Evolutionary conservation across 1,140 invertebrate species (phyloP).

Genomic region (Arctopsyche grandis): DNA sequence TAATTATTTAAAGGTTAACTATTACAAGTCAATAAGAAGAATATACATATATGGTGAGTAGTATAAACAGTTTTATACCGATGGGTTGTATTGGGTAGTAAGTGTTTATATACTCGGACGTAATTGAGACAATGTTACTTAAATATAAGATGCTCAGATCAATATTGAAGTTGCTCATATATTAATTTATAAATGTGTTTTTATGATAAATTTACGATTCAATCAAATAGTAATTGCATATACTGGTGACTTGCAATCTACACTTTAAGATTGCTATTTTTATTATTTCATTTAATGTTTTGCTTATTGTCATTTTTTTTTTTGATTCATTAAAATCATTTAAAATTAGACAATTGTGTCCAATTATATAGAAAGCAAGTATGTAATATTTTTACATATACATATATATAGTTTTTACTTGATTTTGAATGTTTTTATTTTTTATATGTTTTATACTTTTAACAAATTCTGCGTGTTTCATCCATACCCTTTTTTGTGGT

Average conservation of each 20-base stretch:
- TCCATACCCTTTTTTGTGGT: not conserved
- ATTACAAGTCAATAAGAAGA: too few species aligned
- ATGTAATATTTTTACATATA: not conserved
- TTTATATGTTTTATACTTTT: not conserved
- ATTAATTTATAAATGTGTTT: not conserved
- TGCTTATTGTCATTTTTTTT: too few species aligned
- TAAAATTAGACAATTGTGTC: too few species aligned
- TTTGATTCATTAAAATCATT: too few species aligned
- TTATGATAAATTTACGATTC: not conserved
- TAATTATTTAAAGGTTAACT: too few species aligned
- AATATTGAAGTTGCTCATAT: conserved; percentile 19
- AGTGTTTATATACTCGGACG: too few species aligned
- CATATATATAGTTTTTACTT: not conserved
- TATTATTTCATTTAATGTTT: too few species aligned
- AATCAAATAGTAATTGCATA: not conserved
- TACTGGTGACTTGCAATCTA: not conserved
- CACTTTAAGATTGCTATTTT: too few species aligned
- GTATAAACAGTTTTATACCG: too few species aligned
- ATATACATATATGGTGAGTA: too few species aligned
- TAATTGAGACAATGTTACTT: not conserved
- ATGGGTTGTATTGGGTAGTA: too few species aligned
- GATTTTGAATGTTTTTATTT: not conserved
- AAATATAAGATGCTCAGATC: conserved; percentile 25
- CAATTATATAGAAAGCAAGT: too few species aligned
- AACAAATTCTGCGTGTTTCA: not conserved